phyloP scores from a whole-genome alignment of 2,888 invertebrate genomes.

The Amorpha juglandis region DNA sequence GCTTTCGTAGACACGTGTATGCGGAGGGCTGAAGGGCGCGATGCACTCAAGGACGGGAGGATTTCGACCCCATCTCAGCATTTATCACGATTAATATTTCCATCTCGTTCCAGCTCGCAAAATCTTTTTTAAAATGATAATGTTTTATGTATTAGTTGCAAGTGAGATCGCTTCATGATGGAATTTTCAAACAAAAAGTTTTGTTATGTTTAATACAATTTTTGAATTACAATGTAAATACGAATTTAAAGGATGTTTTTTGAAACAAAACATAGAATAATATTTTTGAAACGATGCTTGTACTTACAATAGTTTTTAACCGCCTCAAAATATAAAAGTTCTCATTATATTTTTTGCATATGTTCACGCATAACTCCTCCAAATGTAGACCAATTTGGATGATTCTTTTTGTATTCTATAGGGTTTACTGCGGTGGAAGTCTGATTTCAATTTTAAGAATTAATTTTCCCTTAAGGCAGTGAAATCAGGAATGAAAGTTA shows the following conservation, averaged over 20 bases:
- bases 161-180: constrained; percentile 9
- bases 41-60: constrained; percentile 45
- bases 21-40: constrained; percentile 51
- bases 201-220: constrained; percentile 8
- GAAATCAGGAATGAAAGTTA: too few species aligned
- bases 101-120: constrained; percentile 24
- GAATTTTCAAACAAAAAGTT: constrained; percentile 1
- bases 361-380: too few species aligned
- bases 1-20: constrained; percentile 39
- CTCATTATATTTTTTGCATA: too few species aligned
- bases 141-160: constrained; percentile 22
- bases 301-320: background rate
- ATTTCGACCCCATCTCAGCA: constrained; percentile 44
- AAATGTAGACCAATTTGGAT: too few species aligned
- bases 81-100: constrained; percentile 34
- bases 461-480: too few species aligned
- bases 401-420: too few species aligned
- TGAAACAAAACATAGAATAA: background rate
- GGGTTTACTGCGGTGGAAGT: too few species aligned
- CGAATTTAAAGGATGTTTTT: background rate
- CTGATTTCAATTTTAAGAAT: too few species aligned
- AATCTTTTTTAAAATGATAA: constrained; percentile 19
- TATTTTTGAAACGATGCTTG: background rate
- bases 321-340: too few species aligned
- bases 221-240: constrained; percentile 2